A percentile compares a stretch with the other conserved stretches of the same genome.
Evolutionary conservation across 2,113 vertebrate genomes (phyloP).

Genomic region (Erinaceus europaeus): DNA sequence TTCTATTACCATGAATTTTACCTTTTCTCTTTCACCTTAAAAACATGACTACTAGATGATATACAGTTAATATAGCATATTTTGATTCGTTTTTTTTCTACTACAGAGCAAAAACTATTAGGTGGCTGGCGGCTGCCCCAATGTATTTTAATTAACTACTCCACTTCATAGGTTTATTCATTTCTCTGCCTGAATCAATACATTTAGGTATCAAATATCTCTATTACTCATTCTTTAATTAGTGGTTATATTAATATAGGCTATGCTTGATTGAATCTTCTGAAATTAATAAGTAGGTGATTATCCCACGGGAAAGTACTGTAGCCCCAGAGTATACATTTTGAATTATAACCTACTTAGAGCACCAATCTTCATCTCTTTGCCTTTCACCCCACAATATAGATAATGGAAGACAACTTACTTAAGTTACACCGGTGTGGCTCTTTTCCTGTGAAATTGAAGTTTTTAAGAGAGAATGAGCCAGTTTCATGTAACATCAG

Average conservation of each 20-base stretch:
- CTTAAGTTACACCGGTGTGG: no score
- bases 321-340: no score
- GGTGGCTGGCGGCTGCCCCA: not conserved
- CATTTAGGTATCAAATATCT: not conserved
- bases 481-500: no score
- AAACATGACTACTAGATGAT: not conserved
- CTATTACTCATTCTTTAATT: not conserved
- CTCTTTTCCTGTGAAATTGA: no score
- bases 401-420: no score
- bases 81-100: not conserved
- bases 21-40: not conserved
- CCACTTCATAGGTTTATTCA: not conserved
- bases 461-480: no score
- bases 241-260: not conserved
- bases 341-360: no score
- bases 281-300: not conserved
- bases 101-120: not conserved
- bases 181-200: not conserved
- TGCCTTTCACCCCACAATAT: no score
- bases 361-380: no score
- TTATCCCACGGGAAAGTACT: not conserved
- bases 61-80: not conserved
- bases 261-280: not conserved
- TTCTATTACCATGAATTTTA: not conserved
- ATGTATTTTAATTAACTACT: not conserved